Evolutionary conservation across 2,113 vertebrate species (phyloP).

Genomic region (Numenius arquata): DNA sequence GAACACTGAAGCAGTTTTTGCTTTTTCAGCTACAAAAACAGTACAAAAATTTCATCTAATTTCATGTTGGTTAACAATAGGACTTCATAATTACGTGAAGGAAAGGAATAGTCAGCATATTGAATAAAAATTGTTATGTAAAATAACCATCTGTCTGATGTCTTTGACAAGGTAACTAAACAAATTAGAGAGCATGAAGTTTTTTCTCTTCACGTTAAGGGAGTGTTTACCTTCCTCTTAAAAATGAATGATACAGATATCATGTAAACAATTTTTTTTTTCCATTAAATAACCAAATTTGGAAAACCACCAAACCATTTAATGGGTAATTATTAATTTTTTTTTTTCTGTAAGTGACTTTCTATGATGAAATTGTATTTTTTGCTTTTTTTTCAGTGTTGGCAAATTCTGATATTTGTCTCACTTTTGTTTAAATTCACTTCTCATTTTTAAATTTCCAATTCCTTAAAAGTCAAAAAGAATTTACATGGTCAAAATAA

Average conservation of each 20-base stretch:
- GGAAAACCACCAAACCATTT: not conserved
- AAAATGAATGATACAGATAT: not conserved
- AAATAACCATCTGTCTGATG: not conserved
- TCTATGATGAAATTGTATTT: not conserved
- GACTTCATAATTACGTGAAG: not conserved
- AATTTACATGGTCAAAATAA: not conserved
- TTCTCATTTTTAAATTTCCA: not conserved
- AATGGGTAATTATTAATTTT: no score
- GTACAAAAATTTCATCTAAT: not conserved
- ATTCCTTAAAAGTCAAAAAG: not conserved
- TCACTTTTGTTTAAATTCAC: not conserved
- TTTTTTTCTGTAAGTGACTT: not conserved
- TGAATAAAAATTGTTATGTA: not conserved
- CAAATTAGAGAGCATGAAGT: not conserved
- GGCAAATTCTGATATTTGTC: not conserved
- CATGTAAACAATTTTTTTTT: not conserved
- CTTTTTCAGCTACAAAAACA: not conserved
- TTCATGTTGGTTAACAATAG: not conserved
- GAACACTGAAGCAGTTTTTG: not conserved
- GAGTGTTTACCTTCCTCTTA: not conserved
- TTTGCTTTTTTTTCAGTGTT: not conserved
- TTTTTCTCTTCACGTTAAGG: not conserved
- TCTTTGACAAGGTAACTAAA: not conserved
- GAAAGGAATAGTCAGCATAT: not conserved
- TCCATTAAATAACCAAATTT: not conserved